A percentile compares a stretch with the other conserved stretches of the same genome.
Conservation (phyloP, 2,113 vertebrate species). For the Donacobius atricapilla region DNA sequence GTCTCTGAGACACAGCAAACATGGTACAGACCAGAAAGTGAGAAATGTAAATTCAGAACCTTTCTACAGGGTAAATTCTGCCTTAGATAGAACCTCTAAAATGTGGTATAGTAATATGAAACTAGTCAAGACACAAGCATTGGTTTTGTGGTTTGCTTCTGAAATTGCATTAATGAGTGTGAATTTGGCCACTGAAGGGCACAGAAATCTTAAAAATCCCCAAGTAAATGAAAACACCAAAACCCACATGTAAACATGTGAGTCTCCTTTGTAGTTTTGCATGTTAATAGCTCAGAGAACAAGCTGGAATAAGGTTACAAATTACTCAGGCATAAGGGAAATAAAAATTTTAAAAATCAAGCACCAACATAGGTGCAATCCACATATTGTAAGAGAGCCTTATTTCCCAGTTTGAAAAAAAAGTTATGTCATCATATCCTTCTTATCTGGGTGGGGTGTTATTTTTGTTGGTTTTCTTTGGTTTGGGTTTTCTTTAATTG, state of each 20-base stretch:
- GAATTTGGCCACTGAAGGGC: neutral
- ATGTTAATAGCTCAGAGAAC: neutral
- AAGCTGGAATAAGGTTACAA: neutral
- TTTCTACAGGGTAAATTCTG: neutral
- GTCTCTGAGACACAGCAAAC: neutral
- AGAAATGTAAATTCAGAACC: neutral
- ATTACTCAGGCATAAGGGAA: neutral
- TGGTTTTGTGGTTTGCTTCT: neutral
- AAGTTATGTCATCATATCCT: neutral
- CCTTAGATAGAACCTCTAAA: neutral
- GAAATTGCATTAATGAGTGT: neutral
- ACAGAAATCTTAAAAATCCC: neutral
- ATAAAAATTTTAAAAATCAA: neutral
- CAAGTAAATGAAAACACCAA: neutral
- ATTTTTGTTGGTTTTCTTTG: neutral
- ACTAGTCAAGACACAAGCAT: neutral
- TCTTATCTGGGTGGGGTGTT: neutral
- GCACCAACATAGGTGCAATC: neutral
- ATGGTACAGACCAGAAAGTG: neutral
- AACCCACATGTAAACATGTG: neutral
- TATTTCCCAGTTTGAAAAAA: neutral
- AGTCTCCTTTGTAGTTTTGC: neutral
- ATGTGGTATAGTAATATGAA: neutral
- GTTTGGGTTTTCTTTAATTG: neutral
- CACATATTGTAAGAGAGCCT: neutral